Evolutionary conservation across 1,140 invertebrate species (phyloP).

Genomic region (Drosophila triauraria): DNA sequence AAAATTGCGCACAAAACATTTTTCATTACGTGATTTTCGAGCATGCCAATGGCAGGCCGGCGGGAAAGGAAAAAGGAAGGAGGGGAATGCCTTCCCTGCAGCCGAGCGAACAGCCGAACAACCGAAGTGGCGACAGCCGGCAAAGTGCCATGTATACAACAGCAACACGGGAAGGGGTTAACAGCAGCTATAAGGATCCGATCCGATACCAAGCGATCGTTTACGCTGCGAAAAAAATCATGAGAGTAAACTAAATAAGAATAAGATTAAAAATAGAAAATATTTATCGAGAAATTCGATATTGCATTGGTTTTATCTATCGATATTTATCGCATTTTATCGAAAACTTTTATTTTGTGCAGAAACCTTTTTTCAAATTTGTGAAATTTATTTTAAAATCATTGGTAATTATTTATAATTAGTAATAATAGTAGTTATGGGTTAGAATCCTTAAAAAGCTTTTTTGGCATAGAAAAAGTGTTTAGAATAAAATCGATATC

Average conservation of each 20-base stretch:
- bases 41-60: conserved; percentile 49
- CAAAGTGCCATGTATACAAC: conserved; percentile 79
- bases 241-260: too few species aligned
- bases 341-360: background rate
- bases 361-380: background rate
- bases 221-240: background rate
- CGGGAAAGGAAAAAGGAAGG: conserved; percentile 5
- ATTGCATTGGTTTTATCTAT: background rate
- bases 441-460: too few species aligned
- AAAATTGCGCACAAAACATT: conserved; percentile 82
- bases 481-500: too few species aligned
- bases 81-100: background rate
- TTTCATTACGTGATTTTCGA: conserved; percentile 83
- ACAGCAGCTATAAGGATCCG: conserved; percentile 71
- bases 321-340: background rate
- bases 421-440: too few species aligned
- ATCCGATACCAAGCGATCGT: conserved; percentile 10
- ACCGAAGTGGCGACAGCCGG: conserved; percentile 78
- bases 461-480: too few species aligned
- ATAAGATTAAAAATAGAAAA: background rate
- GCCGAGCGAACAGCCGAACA: conserved; percentile 26
- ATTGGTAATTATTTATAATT: too few species aligned
- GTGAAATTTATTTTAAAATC: background rate
- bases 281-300: background rate
- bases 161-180: conserved; percentile 63